Evolutionary conservation across 2,113 vertebrate genomes (phyloP), one percentile per base, ranked within the genome.

Genomic region (Phoxinus phoxinus): DNA sequence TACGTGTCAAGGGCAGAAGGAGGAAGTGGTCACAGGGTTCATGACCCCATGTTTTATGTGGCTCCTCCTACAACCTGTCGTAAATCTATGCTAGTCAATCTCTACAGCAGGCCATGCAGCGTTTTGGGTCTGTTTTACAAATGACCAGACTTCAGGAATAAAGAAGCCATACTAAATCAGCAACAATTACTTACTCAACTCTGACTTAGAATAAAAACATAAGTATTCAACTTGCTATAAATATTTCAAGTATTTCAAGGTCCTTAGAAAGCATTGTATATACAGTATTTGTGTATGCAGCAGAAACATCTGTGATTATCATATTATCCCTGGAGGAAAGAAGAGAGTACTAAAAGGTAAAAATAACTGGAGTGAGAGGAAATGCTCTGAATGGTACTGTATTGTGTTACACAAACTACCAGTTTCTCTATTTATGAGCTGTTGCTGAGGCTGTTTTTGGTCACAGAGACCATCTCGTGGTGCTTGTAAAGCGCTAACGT

Each of bases 401-500:
- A 69, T 75, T 76, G 61, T 65, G 44, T 71, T 74, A 53, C 51
- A 67, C 71, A 19, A 67, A 56, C 61, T 59, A 61, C 51, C 15
- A 44, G 84, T 30, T 84, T 58, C 72, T 72, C 51, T 72, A 35
- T 79, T 69, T 72, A 72, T 74, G 67, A 48, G 67, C 44, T 84
- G 41, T 67, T 61, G 58, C 51, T 56, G 58, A 37, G 12, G 25
- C 25, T 56, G 56, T 63, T 61, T 67, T 81, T 85, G 61, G 75
- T 37, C 35, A 6, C 23, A 19, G 37, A 69, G 35, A 69, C 37
- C 35, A 77, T 85, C 71, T 86, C 74, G 51, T 37, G n/a, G 53
- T 72, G 77, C 74, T 59, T 86, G 77, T 76, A 78, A 30, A 72
- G 41, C 5, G 4, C 35, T 73, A 63, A 78, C 48, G 61, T 86